A percentile compares a stretch with the other conserved stretches of the same genome.
phyloP scores from a whole-genome alignment of 2,888 invertebrate species.

The Ethmia dodecea region DNA sequence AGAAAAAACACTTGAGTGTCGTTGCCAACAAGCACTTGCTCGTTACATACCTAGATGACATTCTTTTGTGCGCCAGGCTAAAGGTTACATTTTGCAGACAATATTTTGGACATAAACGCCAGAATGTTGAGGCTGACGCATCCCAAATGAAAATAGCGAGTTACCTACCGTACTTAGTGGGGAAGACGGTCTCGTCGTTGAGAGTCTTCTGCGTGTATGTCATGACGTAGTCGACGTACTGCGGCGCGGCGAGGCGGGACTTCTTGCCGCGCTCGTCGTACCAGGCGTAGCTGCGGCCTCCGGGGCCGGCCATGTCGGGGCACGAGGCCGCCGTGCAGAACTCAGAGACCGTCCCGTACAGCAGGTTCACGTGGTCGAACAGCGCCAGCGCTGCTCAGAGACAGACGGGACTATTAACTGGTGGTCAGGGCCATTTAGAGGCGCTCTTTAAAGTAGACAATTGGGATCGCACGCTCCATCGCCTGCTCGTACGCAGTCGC shows the following conservation, averaged over 20 bases:
- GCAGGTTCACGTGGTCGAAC: constrained; percentile 98
- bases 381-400: constrained; percentile 90
- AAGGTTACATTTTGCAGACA: too few species aligned
- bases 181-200: constrained; percentile 97
- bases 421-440: too few species aligned
- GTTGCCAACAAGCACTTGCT: too few species aligned
- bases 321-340: constrained; percentile 98
- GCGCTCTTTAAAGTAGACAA: too few species aligned
- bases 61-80: too few species aligned
- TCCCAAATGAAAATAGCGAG: not conserved
- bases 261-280: constrained; percentile 99
- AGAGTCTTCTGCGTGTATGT: constrained; percentile 98
- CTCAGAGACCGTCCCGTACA: constrained; percentile 99
- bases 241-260: constrained; percentile 96
- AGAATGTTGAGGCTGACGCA: too few species aligned
- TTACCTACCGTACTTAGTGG: constrained; percentile 98
- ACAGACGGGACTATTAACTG: constrained; percentile 8
- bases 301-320: constrained; percentile 98
- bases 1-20: too few species aligned
- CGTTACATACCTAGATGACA: too few species aligned
- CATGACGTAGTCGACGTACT: constrained; percentile 99
- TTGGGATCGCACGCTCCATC: too few species aligned
- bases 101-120: too few species aligned
- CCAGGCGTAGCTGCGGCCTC: constrained; percentile 98
- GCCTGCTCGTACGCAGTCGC: too few species aligned